phyloP scores from a whole-genome alignment of 1,140 invertebrate genomes.

The Belonocnema kinseyi region DNA sequence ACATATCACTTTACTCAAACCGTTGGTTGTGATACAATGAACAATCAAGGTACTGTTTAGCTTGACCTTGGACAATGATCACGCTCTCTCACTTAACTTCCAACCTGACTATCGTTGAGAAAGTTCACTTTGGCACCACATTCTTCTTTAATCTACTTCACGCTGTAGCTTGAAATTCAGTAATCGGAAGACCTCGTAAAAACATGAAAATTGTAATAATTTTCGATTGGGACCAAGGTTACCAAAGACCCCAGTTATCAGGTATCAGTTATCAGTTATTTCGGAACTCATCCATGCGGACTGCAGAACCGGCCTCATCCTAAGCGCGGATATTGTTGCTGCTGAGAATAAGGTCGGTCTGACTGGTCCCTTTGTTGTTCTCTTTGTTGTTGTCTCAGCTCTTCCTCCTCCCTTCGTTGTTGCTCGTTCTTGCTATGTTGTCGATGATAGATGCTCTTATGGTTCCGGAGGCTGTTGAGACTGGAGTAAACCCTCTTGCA shows the following conservation, averaged over 20 bases:
- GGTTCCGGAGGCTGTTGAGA: slow-evolving; percentile 89
- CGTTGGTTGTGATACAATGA: neutral
- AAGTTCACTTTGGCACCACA: slow-evolving; percentile 14
- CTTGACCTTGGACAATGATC: neutral
- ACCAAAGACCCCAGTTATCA: no score
- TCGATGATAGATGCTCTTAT: slow-evolving; percentile 92
- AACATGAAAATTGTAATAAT: neutral
- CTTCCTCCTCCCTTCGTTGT: slow-evolving; percentile 66
- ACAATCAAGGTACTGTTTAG: slow-evolving; percentile 5
- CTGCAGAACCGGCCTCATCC: slow-evolving; percentile 39
- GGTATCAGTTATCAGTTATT: neutral
- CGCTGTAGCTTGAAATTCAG: neutral
- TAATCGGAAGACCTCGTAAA: neutral
- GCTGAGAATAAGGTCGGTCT: slow-evolving; percentile 31
- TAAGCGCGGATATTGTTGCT: slow-evolving; percentile 45
- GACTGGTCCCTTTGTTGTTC: slow-evolving; percentile 38
- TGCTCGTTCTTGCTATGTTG: slow-evolving; percentile 73
- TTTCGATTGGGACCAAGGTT: no score
- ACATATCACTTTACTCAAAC: slow-evolving; percentile 28
- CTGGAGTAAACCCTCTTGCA: slow-evolving; percentile 92
- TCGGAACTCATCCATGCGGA: neutral
- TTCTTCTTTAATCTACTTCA: neutral
- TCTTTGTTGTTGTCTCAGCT: slow-evolving; percentile 45
- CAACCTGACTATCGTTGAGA: neutral
- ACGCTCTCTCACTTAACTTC: no score